Evolutionary conservation across 2,113 vertebrate genomes (phyloP).

Genomic region (Vireo altiloquus): DNA sequence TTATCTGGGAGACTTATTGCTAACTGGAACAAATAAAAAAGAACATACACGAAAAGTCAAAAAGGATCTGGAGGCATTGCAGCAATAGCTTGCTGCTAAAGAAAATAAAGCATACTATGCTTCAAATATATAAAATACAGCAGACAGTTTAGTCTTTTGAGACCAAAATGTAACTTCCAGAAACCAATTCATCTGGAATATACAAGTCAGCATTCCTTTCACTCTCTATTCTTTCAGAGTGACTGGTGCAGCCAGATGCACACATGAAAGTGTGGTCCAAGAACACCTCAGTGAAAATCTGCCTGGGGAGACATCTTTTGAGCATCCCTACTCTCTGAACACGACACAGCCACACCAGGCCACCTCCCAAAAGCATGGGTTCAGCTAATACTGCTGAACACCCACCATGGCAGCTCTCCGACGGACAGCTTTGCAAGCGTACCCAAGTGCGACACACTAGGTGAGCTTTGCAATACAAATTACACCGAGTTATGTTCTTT

Average conservation of each 20-base stretch:
- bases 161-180: background rate
- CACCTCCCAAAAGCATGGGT: background rate
- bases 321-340: background rate
- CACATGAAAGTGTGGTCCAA: background rate
- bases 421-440: background rate
- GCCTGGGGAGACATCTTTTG: background rate
- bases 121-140: background rate
- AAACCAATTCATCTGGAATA: background rate
- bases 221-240: background rate
- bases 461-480: slow-evolving; percentile 29
- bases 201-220: background rate
- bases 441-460: background rate
- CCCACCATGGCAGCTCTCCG: background rate
- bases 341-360: background rate
- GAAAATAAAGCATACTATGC: background rate
- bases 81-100: background rate
- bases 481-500: slow-evolving; percentile 32
- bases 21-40: background rate
- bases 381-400: background rate
- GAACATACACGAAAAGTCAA: background rate
- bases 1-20: background rate
- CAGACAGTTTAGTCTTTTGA: background rate
- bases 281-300: background rate
- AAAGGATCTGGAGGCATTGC: background rate
- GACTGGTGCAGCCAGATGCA: background rate